Conservation (phyloP, 2,888 invertebrate genomes). For the Torymus tubicola region DNA sequence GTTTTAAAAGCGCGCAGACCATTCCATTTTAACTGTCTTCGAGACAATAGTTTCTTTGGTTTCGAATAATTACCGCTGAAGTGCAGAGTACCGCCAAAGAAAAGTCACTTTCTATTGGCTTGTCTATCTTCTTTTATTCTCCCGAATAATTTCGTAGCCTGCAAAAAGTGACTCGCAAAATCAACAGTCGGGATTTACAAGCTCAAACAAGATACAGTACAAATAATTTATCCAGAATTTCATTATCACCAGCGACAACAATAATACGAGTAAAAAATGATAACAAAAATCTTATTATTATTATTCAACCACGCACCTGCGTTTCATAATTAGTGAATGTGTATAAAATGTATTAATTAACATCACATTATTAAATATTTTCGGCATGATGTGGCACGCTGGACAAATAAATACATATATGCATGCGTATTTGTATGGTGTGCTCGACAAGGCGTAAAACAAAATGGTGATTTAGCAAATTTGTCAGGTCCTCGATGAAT, state of each 20-base stretch:
- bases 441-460: constrained; percentile 14
- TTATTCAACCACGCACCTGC: neutral
- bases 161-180: constrained; percentile 11
- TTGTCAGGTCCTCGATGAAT: constrained; percentile 45
- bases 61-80: constrained; percentile 45
- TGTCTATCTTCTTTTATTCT: constrained; percentile 9
- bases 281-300: neutral
- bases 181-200: neutral
- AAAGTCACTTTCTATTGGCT: constrained; percentile 18
- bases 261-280: no score
- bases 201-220: neutral
- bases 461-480: constrained; percentile 38
- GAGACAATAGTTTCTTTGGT: constrained; percentile 51
- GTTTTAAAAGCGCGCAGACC: constrained; percentile 33
- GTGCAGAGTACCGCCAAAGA: constrained; percentile 23
- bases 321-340: constrained; percentile 14
- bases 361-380: neutral
- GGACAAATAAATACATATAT: no score
- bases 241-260: no score
- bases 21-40: constrained; percentile 44
- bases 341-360: constrained; percentile 9
- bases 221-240: no score
- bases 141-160: constrained; percentile 10
- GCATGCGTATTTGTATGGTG: no score
- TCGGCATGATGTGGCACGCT: no score